Evolutionary conservation across 2,797 vertebrate genomes (phyloP).

Genomic region (Delichon dasypus): DNA sequence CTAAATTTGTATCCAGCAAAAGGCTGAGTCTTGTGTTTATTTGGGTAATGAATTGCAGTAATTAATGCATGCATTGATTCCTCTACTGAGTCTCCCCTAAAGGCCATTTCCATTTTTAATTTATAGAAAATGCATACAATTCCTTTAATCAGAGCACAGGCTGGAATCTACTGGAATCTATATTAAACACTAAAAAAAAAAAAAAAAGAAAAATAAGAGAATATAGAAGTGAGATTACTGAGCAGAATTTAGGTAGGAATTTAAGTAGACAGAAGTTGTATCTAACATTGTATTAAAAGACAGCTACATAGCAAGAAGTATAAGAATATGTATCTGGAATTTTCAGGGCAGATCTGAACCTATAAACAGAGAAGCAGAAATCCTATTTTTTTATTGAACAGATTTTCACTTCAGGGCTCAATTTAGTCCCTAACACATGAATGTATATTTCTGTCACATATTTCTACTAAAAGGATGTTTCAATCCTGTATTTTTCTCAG

Average conservation of each 20-base stretch:
- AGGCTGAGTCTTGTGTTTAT: constrained; percentile 91
- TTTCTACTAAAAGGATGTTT: neutral
- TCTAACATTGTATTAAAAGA: constrained; percentile 3
- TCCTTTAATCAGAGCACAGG: constrained; percentile 64
- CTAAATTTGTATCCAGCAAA: constrained; percentile 88
- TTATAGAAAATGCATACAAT: constrained; percentile 86
- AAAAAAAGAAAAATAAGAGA: neutral
- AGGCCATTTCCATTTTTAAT: constrained; percentile 96
- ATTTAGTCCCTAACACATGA: neutral
- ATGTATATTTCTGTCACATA: neutral
- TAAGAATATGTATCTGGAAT: constrained; percentile 1
- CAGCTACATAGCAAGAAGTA: neutral
- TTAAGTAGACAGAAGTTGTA: neutral
- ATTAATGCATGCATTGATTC: constrained; percentile 98
- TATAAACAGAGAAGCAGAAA: neutral
- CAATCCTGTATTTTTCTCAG: neutral
- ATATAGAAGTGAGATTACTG: neutral
- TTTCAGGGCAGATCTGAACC: neutral
- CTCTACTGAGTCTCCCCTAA: constrained; percentile 86
- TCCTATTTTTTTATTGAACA: neutral
- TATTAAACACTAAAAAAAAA: constrained; percentile 13
- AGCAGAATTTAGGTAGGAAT: constrained; percentile 28
- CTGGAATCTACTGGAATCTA: constrained; percentile 65
- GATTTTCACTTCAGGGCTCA: neutral
- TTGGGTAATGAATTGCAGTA: constrained; percentile 98